Conservation (phyloP, 53 echinoderm and acorn worm genomes). For the Mesocentrotus franciscanus region DNA sequence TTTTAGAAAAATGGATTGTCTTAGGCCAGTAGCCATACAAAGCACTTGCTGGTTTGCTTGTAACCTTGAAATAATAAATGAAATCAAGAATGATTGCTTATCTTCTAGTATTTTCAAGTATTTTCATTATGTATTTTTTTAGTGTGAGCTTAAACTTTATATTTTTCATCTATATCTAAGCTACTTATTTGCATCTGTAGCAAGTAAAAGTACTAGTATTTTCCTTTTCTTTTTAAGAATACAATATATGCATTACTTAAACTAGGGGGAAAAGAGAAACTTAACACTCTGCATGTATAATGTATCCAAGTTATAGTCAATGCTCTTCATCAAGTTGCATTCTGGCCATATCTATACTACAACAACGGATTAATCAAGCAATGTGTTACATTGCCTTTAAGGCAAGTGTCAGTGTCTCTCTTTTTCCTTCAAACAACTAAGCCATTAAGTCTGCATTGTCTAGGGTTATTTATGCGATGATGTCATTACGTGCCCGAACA, state of each 20-base stretch:
- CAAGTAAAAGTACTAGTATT: too few relatives aligned
- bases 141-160: background rate
- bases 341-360: background rate
- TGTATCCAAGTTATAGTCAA: background rate
- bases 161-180: background rate
- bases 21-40: background rate
- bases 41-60: background rate
- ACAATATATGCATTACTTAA: background rate
- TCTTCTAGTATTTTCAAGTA: background rate
- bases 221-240: too few relatives aligned
- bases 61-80: background rate
- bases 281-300: background rate
- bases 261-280: background rate
- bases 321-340: background rate
- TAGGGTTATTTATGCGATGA: constrained; percentile 25
- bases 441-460: constrained; percentile 35
- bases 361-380: constrained; percentile 4
- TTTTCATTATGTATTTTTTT: background rate
- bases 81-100: background rate
- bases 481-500: constrained; percentile 23
- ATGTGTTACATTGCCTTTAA: constrained; percentile 35
- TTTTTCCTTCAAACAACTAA: background rate
- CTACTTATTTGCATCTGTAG: background rate
- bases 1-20: too few relatives aligned
- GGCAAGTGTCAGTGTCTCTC: constrained; percentile 25